phyloP scores from a whole-genome alignment of 2,888 invertebrate genomes.

The Nycteola revayana region DNA sequence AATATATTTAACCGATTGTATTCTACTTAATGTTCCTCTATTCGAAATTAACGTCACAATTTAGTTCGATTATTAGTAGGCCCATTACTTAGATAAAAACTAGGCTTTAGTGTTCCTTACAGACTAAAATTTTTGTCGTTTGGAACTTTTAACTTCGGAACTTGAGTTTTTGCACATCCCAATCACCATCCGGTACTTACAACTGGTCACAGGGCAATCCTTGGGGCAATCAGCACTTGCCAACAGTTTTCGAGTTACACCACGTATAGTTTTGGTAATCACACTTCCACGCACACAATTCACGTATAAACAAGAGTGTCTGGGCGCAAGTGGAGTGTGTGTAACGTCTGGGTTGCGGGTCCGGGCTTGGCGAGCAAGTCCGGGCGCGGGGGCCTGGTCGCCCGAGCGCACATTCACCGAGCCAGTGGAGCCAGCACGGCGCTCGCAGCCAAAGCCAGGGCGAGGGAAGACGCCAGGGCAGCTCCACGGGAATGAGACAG shows the following conservation, averaged over 20 bases:
- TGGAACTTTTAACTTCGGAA: slow-evolving; percentile 32
- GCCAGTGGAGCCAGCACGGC: slow-evolving; percentile 74
- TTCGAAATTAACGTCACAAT: slow-evolving; percentile 35
- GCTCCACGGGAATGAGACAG: slow-evolving; percentile 86
- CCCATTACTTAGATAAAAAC: slow-evolving; percentile 67
- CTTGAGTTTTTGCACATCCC: slow-evolving; percentile 32
- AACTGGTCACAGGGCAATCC: slow-evolving; percentile 37
- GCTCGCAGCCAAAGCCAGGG: slow-evolving; percentile 69
- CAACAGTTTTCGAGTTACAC: slow-evolving; percentile 18
- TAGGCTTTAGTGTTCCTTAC: slow-evolving; percentile 66
- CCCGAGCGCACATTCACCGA: slow-evolving; percentile 79
- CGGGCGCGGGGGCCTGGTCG: slow-evolving; percentile 67
- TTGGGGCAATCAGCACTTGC: slow-evolving; percentile 44
- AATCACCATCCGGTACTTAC: slow-evolving; percentile 34
- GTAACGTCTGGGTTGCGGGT: slow-evolving; percentile 64
- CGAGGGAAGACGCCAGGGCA: slow-evolving; percentile 72
- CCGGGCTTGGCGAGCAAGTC: slow-evolving; percentile 71
- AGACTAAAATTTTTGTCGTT: slow-evolving; percentile 28
- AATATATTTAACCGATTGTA: slow-evolving; percentile 59
- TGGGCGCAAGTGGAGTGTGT: slow-evolving; percentile 64
- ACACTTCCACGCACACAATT: slow-evolving; percentile 41
- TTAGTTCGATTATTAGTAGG: slow-evolving; percentile 74
- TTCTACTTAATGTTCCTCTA: slow-evolving; percentile 52
- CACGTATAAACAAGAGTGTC: slow-evolving; percentile 74
- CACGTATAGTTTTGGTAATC: slow-evolving; percentile 30